Evolutionary conservation across 2,888 invertebrate genomes (phyloP), one percentile per base, ranked within the genome.

Genomic region (Bugula neritina): DNA sequence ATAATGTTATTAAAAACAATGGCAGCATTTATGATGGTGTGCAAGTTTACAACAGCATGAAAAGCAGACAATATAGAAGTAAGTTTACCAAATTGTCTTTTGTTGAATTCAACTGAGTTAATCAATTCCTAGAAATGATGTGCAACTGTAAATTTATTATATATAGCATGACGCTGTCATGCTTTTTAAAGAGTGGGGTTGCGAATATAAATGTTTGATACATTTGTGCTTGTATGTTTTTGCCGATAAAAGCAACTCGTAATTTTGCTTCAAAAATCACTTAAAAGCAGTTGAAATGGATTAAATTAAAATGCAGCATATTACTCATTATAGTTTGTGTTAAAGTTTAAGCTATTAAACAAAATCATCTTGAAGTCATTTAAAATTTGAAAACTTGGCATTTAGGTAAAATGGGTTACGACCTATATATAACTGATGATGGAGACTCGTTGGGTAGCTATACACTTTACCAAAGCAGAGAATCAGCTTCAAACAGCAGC

Each of bases 371-470:
- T 43, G 10, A 43, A 43, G 5, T 43, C 43, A 10, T 43, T 17
- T 43, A 43, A 43, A 10, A 43, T 43, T 43, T 17, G 17, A 43
- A 5, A 43, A 10, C 43, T 5, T 43, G 5, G 43, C 17, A 10
- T 5, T 43, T 27, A 63, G 63, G 63, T n/a, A 63, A 63, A 31
- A 63, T 63, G 63, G 63, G 63, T 3, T 63, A 63, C 27, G 63
- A 63, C 13, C 31, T 63, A 31, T 63, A 63, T 27, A 63, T 63
- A 34, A 63, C 31, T 25, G 31, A 5, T 13, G 34, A 63, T 31
- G 63, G 63, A 63, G 63, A 63, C 31, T 31, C 31, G 3, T 27
- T 63, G 29, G 27, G 63, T 31, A 63, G 63, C 31, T 63, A 63
- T n/a, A 63, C 31, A 5, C 31, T 63, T 13, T 63, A 63, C 27